Conservation (phyloP, 2,113 vertebrate genomes). For the Eptesicus fuscus region DNA sequence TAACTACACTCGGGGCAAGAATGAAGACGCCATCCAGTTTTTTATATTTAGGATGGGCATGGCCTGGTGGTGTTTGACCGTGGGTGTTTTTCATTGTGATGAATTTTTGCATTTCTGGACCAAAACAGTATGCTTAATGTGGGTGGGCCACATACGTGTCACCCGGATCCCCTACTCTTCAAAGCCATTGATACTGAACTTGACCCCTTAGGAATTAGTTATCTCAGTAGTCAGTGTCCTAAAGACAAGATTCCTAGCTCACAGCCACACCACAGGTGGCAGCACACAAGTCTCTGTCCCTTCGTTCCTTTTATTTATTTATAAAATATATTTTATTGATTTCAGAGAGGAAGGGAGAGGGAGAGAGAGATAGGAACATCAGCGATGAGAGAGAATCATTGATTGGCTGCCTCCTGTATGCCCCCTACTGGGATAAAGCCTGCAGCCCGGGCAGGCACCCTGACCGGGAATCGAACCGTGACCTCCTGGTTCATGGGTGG, state of each 20-base stretch:
- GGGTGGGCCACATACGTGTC: not conserved
- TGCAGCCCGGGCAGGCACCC: too few relatives aligned
- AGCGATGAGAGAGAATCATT: too few relatives aligned
- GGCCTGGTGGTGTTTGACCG: not conserved
- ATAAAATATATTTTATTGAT: too few relatives aligned
- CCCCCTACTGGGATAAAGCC: too few relatives aligned
- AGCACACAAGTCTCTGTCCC: not conserved
- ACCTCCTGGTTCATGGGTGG: too few relatives aligned
- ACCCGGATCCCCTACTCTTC: not conserved
- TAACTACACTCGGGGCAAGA: not conserved
- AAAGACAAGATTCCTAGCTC: not conserved
- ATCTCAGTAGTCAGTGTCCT: not conserved
- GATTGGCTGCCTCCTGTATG: too few relatives aligned
- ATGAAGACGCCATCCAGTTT: not conserved
- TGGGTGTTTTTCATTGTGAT: not conserved
- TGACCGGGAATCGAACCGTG: too few relatives aligned
- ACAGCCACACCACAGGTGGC: not conserved
- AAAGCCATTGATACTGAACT: conserved; percentile 56
- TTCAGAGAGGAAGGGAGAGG: too few relatives aligned
- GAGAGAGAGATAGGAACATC: too few relatives aligned
- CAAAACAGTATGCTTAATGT: not conserved
- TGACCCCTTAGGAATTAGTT: conserved; percentile 39
- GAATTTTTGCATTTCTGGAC: not conserved
- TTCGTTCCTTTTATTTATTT: not conserved
- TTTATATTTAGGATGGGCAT: not conserved